Base-by-base conservation (phyloP, 2,113 vertebrate species). In the Vulpes lagopus region DNA sequence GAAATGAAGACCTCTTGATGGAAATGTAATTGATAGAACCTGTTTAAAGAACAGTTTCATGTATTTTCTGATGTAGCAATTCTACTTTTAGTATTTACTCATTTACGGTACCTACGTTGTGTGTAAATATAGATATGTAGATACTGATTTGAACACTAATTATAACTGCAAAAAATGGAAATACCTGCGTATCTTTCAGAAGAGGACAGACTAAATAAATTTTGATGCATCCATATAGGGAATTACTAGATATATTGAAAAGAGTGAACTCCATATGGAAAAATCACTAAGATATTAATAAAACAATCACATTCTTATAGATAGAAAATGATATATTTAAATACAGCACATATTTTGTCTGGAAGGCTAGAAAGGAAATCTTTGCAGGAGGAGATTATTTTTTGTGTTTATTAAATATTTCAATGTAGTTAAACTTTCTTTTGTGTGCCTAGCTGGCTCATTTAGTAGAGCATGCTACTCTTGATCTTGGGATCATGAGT, bases 331-430 rank as follows among this genome's bases (percentile, higher is more conserved):
- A 53, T 86, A 17, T 94, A 94, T 92, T 96, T 25, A 83, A 60
- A 89, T 84, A 84, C 4, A 81, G 16, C 16, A 74, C 73, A 49
- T 51, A 71, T 91, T 83, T 87, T 84, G 6, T 87, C 55, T 30
- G 85, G 35, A 89, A 71, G 1, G 5, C 62, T 85, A 60, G 53
- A 90, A 90, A 79, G 78, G 67, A 74, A 76, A 69, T 83, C 25
- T 92, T 90, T 30, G 32, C 51, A 82, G 8, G 27, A 94, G 27
- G 27, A 79, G 25, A n/a, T 83, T 17, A 35, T 1, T 55, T 87
- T 76, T 76, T 78, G 11, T 53, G 55, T 89, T 93, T 86, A 74
- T 84, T 95, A 86, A 79, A 71, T 95, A 83, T 84, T 79, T 96
- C 60, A 78, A 0, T 55, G 23, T 87, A 55, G 20, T 86, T 81